Evolutionary conservation across 2,888 invertebrate species (phyloP), one percentile per base, ranked within the genome.

Genomic region (Lathronympha strigana): DNA sequence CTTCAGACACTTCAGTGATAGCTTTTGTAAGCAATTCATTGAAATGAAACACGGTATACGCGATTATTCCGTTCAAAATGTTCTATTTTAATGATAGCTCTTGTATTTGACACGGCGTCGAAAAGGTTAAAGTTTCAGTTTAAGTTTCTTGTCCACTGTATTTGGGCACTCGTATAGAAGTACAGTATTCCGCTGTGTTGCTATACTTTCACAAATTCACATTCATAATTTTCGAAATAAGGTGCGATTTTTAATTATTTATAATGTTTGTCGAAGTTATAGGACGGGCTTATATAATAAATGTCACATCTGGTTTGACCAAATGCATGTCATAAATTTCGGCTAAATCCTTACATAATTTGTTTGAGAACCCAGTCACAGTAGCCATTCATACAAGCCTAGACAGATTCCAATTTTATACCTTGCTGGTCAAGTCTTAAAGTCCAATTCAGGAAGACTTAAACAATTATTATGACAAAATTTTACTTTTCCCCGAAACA

Each of bases 241-340:
- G n/a, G n/a, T n/a, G n/a, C 17, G 8, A 40, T 40, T 17, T 19
- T 17, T n/a, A 40, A 40, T 9, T 40, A 17, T 17, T 8, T 9
- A 33, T 11, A 17, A 40, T 40, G 8, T 17, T 40, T 5, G 6
- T 40, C 13, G 5, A 5, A n/a, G n/a, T 38, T 47, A 6, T 11
- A 43, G 25, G 40, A 40, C 55, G 55, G 25, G 55, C 40, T 55
- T 23, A 40, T 55, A 17, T 17, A 40, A 3, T 17, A 15, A 38
- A 47, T 62, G 36, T 23, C 53, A 45, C 28, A 25, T n/a, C 60
- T 19, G 40, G 23, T 51, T 33, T 13, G 31, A 58, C 49, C 51
- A 64, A 64, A 64, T 60, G 60, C 47, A 60, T 57, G 40, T 38
- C 36, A 53, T n/a, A 54, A 25, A 15, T 13, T 5, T 2, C 25